These are phyloP conservation scores for Dipodomys spectabilis DNA, from an alignment of 2,113 vertebrate species.

Conservation along the genomic window DNA sequence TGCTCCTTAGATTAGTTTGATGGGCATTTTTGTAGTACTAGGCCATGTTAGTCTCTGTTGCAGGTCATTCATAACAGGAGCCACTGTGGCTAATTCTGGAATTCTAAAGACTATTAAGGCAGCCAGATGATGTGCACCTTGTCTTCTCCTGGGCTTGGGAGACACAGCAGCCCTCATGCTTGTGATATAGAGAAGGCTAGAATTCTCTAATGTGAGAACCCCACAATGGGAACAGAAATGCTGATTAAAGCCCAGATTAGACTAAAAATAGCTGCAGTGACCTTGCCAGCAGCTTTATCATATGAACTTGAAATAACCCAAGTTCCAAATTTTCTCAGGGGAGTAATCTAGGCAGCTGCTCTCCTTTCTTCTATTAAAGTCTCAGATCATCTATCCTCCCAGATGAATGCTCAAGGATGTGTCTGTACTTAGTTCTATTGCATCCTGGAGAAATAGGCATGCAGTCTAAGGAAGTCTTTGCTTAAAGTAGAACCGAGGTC, in stretches of 20 bases:
- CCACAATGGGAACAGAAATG: not conserved
- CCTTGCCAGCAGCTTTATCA: slow-evolving; percentile 55
- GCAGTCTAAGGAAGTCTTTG: slow-evolving; percentile 11
- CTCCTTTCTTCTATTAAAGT: slow-evolving; percentile 59
- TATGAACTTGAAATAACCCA: slow-evolving; percentile 56
- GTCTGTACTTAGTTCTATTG: not conserved
- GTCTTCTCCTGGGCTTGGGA: not conserved
- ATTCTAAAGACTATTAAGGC: not conserved
- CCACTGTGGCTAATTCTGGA: not conserved
- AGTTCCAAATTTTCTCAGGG: slow-evolving; percentile 65
- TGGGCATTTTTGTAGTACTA: not conserved
- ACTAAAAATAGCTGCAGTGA: slow-evolving; percentile 40
- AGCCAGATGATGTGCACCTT: not conserved
- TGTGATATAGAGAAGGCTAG: not conserved
- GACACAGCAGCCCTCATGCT: not conserved
- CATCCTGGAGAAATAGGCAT: slow-evolving; percentile 43
- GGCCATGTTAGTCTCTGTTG: not conserved
- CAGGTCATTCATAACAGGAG: not conserved
- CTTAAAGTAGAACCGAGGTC: not conserved
- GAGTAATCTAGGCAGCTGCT: slow-evolving; percentile 42
- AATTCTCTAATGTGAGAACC: not conserved
- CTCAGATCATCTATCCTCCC: not conserved
- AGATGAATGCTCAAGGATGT: slow-evolving; percentile 60
- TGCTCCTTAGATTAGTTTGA: not conserved
- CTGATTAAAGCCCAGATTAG: not conserved